Conservation (phyloP, 1,140 invertebrate species). For the Mactra quadrangularis region DNA sequence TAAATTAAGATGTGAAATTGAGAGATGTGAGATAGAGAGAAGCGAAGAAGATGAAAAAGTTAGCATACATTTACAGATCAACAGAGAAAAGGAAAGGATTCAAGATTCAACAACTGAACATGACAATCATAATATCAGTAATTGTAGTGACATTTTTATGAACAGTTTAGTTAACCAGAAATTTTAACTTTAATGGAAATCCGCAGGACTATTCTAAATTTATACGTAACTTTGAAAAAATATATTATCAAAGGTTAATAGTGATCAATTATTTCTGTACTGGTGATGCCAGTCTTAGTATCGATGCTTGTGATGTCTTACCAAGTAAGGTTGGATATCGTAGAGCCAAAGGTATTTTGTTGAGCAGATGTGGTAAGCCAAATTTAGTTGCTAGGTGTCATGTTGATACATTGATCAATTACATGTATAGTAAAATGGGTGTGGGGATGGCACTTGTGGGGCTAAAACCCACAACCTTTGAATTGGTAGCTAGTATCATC, state of each 20-base stretch:
- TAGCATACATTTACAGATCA: too few species aligned
- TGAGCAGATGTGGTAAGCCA: constrained; percentile 1
- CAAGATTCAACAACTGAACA: too few species aligned
- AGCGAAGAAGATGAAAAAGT: too few species aligned
- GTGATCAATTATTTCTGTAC: constrained; percentile 13
- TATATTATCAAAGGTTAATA: not conserved
- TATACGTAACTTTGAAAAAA: constrained; percentile 11
- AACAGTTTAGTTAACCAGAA: not conserved
- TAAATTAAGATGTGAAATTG: too few species aligned
- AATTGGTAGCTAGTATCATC: too few species aligned
- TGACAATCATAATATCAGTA: too few species aligned
- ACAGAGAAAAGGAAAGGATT: too few species aligned
- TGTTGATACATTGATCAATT: not conserved
- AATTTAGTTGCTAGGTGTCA: not conserved
- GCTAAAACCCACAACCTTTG: too few species aligned
- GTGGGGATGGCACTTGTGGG: too few species aligned
- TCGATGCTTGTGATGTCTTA: constrained; percentile 23
- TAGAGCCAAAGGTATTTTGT: constrained; percentile 11
- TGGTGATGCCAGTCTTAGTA: constrained; percentile 3
- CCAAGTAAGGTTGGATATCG: not conserved
- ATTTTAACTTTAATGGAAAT: constrained; percentile 26
- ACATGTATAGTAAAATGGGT: too few species aligned
- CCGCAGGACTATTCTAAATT: constrained; percentile 17
- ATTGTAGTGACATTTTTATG: too few species aligned
- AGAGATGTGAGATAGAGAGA: too few species aligned